Base-by-base conservation (phyloP, 2,113 vertebrate species). In the Falco punctatus region DNA sequence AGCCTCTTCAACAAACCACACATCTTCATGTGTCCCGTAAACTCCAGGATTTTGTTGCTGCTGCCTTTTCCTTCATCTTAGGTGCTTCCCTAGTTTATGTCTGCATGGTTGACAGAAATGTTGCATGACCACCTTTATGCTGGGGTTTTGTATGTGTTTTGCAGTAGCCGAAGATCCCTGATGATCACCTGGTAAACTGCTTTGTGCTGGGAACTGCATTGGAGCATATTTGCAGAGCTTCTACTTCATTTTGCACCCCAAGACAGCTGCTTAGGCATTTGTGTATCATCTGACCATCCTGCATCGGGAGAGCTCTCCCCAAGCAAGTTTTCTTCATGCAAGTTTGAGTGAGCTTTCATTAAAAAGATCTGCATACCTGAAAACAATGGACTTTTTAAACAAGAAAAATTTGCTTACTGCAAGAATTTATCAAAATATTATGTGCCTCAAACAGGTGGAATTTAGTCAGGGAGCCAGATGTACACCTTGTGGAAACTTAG, bases 291-390 rank as follows among this genome's bases (percentile, higher is more conserved):
- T 51, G 54, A 46, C 30, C 59, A 10, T 19, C 20, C 32, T 21
- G 18, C 20, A 5, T 5, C 22, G 70, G 32, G 26, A 71, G 23
- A 32, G 55, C 22, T 64, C 40, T 75, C 27, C 0, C 3, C 44
- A 96, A 96, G 62, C n/a, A 58, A 86, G 48, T 94, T 71, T 94
- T 69, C 30, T 81, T 88, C 40, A 22, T 52, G 71, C n/a, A 44
- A 21, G 21, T 79, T 57, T 84, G 90, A 90, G 72, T 55, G 71
- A 90, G 66, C n/a, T 91, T 95, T 95, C n/a, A 30, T 69, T 59
- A 91, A 93, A 95, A 97, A 94, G 75, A 90, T 52, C 19, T 22
- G 21, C 70, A 13, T 38, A 15, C 55, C 42, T 84, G n/a, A 78
- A 89, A 73, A 5, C 18, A 90, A 79, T 33, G 58, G 72, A 81